Conservation (phyloP, 1,140 invertebrate genomes). For the Copidosoma floridanum region DNA sequence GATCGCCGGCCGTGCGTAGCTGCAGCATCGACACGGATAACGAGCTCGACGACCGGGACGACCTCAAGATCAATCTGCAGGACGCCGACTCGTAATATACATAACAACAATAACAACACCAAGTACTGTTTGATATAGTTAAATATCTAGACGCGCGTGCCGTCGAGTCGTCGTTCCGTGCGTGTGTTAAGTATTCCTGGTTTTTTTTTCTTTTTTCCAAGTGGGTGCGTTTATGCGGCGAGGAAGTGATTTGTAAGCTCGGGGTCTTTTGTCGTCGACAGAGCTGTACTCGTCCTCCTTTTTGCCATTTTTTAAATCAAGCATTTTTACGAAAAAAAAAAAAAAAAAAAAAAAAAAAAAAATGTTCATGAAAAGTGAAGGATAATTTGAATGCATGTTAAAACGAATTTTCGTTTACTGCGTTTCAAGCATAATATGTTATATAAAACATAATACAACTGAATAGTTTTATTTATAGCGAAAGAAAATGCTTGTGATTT, state of each 20-base stretch:
- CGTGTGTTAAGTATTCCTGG: too few relatives aligned
- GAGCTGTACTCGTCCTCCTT: too few relatives aligned
- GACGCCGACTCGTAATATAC: slow-evolving; percentile 29
- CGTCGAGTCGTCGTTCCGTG: slow-evolving; percentile 5
- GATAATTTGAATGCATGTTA: slow-evolving; percentile 24
- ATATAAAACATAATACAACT: neutral
- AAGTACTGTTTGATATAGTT: too few relatives aligned
- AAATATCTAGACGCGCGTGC: too few relatives aligned
- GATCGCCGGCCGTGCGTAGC: slow-evolving; percentile 42
- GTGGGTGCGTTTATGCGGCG: too few relatives aligned
- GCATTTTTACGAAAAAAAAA: too few relatives aligned
- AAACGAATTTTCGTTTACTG: slow-evolving; percentile 14
- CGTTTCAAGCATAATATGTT: neutral
- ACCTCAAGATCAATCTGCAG: slow-evolving; percentile 51
- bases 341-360: neutral
- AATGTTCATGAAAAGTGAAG: neutral
- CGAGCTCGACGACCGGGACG: slow-evolving; percentile 54
- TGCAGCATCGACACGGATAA: slow-evolving; percentile 58
- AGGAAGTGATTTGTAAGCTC: too few relatives aligned
- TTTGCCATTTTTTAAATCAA: too few relatives aligned
- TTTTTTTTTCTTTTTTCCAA: too few relatives aligned
- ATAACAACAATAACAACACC: neutral
- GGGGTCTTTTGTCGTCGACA: neutral
- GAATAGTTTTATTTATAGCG: slow-evolving; percentile 14
- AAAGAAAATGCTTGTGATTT: slow-evolving; percentile 12